Evolutionary conservation across 2,113 vertebrate genomes (phyloP), one percentile per base, ranked within the genome.

Genomic region (Upupa epops): DNA sequence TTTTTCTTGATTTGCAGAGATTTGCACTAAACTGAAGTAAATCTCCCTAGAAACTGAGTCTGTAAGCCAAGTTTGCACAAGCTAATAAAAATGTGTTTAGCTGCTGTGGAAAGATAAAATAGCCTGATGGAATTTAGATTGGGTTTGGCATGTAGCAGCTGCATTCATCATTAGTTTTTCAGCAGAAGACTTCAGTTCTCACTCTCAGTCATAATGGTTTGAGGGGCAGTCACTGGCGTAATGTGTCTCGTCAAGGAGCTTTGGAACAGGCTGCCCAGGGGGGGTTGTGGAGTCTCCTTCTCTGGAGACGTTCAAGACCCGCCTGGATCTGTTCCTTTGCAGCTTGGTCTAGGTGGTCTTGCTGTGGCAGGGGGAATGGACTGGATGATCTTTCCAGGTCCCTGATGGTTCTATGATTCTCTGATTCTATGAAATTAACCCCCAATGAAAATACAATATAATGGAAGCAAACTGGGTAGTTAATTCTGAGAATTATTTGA

Each of bases 1-100:
- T 71, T 76, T 91, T 86, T 31, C 71, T 56, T 88, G 26, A 83
- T 3, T 56, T 90, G 22, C 0, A 0, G 21, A 40, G 31, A 68
- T 88, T 83, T 94, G 45, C 89, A 52, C 18, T 83, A 70, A 54
- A 68, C 25, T 86, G 59, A 73, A 75, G 24, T n/a, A 76, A 84
- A 70, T 48, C 28, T 89, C 46, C 49, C 64, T 55, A 45, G 26
- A 92, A 80, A 73, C 52, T 77, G 56, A 88, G 40, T 28, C 28
- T 65, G 17, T 58, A 64, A 77, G 1, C 13, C 61, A 52, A 54
- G 80, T 29, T 77, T 77, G 72, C 45, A 73, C 20, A 86, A 71
- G 17, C 48, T 92, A 71, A 80, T 31, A 85, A 79, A 78, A 83
- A 73, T 63, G 3, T 6, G 3, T 31, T 51, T 55, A 88, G 36